phyloP scores from a whole-genome alignment of 2,888 invertebrate species.

The Hirtodrosophila cameraria region DNA sequence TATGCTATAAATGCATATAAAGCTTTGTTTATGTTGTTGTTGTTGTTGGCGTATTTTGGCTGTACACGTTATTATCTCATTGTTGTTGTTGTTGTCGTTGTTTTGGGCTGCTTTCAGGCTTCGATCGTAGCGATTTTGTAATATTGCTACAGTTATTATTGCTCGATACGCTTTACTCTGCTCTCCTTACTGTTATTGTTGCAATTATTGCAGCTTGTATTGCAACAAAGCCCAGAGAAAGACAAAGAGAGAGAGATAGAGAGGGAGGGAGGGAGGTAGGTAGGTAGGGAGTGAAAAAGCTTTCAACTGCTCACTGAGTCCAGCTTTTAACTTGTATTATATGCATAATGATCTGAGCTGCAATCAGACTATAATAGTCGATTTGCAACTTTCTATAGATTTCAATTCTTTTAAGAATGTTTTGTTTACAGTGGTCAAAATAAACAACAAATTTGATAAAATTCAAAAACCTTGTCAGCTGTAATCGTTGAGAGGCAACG shows the following conservation, averaged over 20 bases:
- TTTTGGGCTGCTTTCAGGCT: slow-evolving; percentile 40
- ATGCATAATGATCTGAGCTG: slow-evolving; percentile 41
- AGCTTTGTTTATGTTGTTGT: slow-evolving; percentile 9
- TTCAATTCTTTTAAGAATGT: slow-evolving; percentile 48
- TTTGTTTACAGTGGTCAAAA: slow-evolving; percentile 2
- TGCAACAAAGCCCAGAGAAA: slow-evolving; percentile 68
- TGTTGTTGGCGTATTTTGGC: slow-evolving; percentile 18
- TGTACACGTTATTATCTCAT: slow-evolving; percentile 45
- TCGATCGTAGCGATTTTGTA: slow-evolving; percentile 67
- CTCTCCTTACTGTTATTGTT: slow-evolving; percentile 57
- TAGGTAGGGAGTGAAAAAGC: slow-evolving; percentile 20
- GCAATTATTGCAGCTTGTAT: slow-evolving; percentile 71
- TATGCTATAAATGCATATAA: slow-evolving; percentile 36
- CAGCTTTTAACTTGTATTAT: slow-evolving; percentile 40
- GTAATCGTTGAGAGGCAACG: slow-evolving; percentile 27
- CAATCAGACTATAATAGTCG: slow-evolving; percentile 36
- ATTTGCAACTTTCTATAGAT: slow-evolving; percentile 64
- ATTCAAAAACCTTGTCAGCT: slow-evolving; percentile 42
- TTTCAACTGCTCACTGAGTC: slow-evolving; percentile 36
- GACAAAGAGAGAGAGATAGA: slow-evolving; percentile 15
- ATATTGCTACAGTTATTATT: slow-evolving; percentile 77
- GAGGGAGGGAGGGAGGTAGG: slow-evolving; percentile 7
- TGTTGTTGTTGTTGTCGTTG: slow-evolving; percentile 32
- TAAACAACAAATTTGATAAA: too few relatives aligned
- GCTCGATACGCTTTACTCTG: slow-evolving; percentile 64